These are phyloP conservation scores for Mirounga angustirostris DNA, from an alignment of 2,113 vertebrate species.

Conservation along the genomic window DNA sequence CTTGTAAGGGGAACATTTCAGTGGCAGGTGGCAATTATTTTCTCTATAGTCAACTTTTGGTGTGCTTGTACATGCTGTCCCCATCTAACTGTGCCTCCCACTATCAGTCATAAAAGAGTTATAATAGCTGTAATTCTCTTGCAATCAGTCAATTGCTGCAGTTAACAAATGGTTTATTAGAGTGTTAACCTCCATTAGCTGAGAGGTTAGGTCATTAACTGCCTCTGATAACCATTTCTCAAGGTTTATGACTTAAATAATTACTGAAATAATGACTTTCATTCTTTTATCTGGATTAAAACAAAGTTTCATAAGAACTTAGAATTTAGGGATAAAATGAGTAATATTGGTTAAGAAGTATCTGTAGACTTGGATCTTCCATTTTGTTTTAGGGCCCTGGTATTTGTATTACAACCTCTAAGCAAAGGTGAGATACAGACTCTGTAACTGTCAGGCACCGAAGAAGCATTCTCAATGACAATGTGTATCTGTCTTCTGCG, in stretches of 20 bases:
- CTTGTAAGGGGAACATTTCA: neutral
- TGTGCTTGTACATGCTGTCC: slow-evolving; percentile 43
- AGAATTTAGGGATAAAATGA: slow-evolving; percentile 63
- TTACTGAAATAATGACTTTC: slow-evolving; percentile 70
- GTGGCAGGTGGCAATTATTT: neutral
- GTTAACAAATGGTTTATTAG: slow-evolving; percentile 85
- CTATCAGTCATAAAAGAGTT: slow-evolving; percentile 77
- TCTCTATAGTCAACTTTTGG: slow-evolving; percentile 30
- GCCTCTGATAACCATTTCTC: slow-evolving; percentile 80
- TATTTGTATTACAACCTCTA: neutral
- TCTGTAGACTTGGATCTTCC: neutral
- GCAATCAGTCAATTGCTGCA: slow-evolving; percentile 78
- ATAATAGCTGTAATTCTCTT: slow-evolving; percentile 79
- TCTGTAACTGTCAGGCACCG: neutral
- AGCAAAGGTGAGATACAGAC: neutral
- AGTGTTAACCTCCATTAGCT: slow-evolving; percentile 83
- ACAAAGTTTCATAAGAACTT: slow-evolving; percentile 71
- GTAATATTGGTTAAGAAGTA: neutral
- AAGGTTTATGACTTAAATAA: slow-evolving; percentile 82
- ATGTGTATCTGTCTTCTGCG: neutral
- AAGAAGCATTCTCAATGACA: neutral
- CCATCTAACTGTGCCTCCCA: slow-evolving; percentile 52
- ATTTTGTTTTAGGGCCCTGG: neutral
- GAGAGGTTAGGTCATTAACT: slow-evolving; percentile 78
- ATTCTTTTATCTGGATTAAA: slow-evolving; percentile 70